Percentiles rank a stretch among this genome's conserved stretches.
Evolutionary conservation across 2,113 vertebrate genomes (phyloP).

Genomic region (Oncorhynchus nerka): DNA sequence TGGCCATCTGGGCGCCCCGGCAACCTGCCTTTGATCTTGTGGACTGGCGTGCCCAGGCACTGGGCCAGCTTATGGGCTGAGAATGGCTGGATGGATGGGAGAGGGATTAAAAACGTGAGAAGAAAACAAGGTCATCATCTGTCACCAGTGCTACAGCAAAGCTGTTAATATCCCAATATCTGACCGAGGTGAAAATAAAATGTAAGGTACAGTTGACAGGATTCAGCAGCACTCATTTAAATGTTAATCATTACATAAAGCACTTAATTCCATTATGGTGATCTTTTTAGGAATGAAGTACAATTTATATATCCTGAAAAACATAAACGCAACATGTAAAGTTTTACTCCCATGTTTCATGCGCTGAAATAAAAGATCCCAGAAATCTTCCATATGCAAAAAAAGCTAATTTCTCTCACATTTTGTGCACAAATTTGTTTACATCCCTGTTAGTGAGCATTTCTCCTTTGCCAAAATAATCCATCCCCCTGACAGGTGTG

Average conservation of each 20-base stretch:
- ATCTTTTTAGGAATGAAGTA: not conserved
- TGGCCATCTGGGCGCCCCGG: slow-evolving; percentile 22
- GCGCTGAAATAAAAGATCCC: too few species aligned
- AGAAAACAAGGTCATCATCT: not conserved
- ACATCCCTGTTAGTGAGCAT: too few species aligned
- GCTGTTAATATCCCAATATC: not conserved
- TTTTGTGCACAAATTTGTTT: too few species aligned
- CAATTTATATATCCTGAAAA: not conserved
- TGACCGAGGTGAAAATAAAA: not conserved
- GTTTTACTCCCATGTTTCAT: too few species aligned
- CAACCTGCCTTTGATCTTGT: slow-evolving; percentile 69
- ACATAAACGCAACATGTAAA: too few species aligned
- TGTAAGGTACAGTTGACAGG: not conserved
- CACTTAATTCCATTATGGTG: not conserved
- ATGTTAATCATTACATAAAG: not conserved
- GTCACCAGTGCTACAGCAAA: not conserved
- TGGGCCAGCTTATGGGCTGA: slow-evolving; percentile 79
- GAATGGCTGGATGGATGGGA: slow-evolving; percentile 2
- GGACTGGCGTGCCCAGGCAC: slow-evolving; percentile 57
- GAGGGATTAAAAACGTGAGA: slow-evolving; percentile 2
- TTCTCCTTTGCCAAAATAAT: too few species aligned
- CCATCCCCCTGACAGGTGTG: too few species aligned
- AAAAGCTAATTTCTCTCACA: too few species aligned
- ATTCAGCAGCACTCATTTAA: not conserved
- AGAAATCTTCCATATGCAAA: too few species aligned